Percentiles rank a stretch among this genome's conserved stretches.
Evolutionary conservation across 2,797 vertebrate species (phyloP).

Genomic region (Sebastes itinus): DNA sequence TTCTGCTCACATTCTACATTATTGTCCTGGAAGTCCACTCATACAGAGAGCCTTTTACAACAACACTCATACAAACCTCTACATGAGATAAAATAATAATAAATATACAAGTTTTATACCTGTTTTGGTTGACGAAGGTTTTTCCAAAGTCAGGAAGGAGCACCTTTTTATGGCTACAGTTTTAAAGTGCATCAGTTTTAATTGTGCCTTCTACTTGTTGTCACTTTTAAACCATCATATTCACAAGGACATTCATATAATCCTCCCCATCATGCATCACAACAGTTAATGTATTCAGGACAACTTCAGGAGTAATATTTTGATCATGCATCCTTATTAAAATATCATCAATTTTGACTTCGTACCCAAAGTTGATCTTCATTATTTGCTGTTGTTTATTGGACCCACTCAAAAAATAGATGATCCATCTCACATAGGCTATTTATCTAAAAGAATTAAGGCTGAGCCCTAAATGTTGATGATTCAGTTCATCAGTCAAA

Average conservation of each 20-base stretch:
- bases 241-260: neutral
- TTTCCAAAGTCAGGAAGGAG: slow-evolving; percentile 10
- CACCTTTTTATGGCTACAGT: neutral
- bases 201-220: neutral
- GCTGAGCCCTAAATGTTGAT: too few species aligned
- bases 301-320: neutral
- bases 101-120: neutral
- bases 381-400: neutral
- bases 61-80: neutral
- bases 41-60: neutral
- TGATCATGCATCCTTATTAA: neutral
- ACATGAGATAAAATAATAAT: neutral
- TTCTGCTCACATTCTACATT: neutral
- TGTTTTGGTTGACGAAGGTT: neutral
- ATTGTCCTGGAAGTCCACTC: neutral
- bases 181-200: neutral
- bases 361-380: neutral
- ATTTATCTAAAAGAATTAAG: too few species aligned
- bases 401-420: neutral
- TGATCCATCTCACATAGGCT: too few species aligned
- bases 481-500: neutral
- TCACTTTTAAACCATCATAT: neutral
- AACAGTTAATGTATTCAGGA: neutral
- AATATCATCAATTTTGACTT: neutral
- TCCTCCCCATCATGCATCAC: neutral